Evolutionary conservation across 2,888 invertebrate genomes (phyloP), one percentile per base, ranked within the genome.

Genomic region (Eulithis prunata): DNA sequence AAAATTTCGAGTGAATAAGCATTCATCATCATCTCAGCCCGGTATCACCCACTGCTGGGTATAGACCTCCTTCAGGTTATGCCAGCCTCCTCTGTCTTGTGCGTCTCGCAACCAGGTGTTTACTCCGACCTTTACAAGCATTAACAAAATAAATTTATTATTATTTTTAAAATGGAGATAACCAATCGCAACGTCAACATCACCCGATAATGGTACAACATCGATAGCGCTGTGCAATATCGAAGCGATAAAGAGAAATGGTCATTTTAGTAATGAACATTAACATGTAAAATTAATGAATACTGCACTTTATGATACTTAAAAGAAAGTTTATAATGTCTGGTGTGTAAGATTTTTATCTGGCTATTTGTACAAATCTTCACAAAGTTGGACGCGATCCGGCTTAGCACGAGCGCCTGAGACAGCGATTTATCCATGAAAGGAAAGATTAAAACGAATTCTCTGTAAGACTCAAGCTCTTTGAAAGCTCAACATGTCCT

Each of bases 231-330:
- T 1, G 32, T 57, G 59, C 60, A 53, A 60, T 45, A 13, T 60
- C 60, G 54, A 45, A 12, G 0, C 49, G 59, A 59, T 60, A 49
- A 13, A 47, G 46, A n/a, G 14, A 54, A 60, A 60, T 53, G n/a
- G 10, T 49, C 41, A 51, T 38, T 52, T 52, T 32, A 21, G 13
- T 59, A 21, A 51, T 21, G 0, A 49, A 49, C 13, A 58, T 38
- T 13, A 51, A 32, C 28, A n/a, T 28, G 52, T 36, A 36, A 36
- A 36, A 49, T 49, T 10, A 10, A 10, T 11, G 21, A 49, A 21
- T 49, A 21, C 49, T 49, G 21, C 21, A 49, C 0, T 21, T 13
- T 14, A 14, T 47, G 47, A 1, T 47, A 11, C 11, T 49, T 21
- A 21, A 21, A 21, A 21, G 21, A 21, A 49, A 21, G 10, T 10